Percentiles rank a stretch among this genome's conserved stretches.
Evolutionary conservation across 2,797 vertebrate species (phyloP).

Genomic region (Hipposideros larvatus): DNA sequence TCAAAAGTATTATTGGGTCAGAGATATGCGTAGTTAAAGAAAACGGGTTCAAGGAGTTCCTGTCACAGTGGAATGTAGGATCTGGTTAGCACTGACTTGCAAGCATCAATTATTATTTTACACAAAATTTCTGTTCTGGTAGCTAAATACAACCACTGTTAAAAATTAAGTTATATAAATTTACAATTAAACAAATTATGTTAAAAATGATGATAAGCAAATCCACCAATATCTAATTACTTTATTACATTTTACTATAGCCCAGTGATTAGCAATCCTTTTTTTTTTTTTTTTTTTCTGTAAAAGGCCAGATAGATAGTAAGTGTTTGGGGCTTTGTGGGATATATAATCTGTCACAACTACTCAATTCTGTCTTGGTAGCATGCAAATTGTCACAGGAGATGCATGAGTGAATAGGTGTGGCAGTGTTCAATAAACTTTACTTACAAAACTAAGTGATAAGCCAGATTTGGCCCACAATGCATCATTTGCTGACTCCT

Average conservation of each 20-base stretch:
- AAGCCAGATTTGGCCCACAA: not conserved
- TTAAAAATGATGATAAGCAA: not conserved
- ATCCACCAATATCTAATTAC: not conserved
- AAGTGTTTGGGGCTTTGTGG: not conserved
- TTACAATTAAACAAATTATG: not conserved
- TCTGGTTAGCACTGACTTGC: not conserved
- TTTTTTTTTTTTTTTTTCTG: not conserved
- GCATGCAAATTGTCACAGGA: not conserved
- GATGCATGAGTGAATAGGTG: not conserved
- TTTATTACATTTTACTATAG: not conserved
- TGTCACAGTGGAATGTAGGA: not conserved
- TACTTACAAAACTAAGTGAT: not conserved
- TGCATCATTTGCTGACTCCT: not conserved
- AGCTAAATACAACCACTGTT: not conserved
- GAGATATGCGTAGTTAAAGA: not conserved
- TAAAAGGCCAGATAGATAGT: not conserved
- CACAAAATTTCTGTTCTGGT: not conserved
- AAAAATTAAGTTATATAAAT: conserved; percentile 6
- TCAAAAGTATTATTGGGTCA: not conserved
- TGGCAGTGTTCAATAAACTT: not conserved
- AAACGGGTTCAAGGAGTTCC: not conserved
- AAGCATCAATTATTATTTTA: not conserved
- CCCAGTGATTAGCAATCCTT: not conserved
- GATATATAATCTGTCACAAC: not conserved
- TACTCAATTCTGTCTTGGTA: not conserved